A percentile compares a stretch with the other conserved stretches of the same genome.
phyloP scores from a whole-genome alignment of 2,888 invertebrate species.

The Lasioglossum lativentre region DNA sequence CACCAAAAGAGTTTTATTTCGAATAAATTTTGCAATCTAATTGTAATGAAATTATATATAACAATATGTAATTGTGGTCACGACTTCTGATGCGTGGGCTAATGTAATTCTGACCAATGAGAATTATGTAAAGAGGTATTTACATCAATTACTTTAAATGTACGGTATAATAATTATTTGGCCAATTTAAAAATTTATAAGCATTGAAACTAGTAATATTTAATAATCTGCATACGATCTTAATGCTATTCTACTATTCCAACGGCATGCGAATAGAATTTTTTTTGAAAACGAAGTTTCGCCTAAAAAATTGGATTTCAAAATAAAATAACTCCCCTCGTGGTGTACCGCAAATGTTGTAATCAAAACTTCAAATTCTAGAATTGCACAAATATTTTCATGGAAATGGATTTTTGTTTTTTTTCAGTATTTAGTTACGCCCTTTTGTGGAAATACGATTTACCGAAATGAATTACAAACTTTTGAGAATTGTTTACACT shows the following conservation, averaged over 20 bases:
- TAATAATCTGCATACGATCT: background rate
- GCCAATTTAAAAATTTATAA: too few species aligned
- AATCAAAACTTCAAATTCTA: background rate
- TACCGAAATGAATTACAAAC: background rate
- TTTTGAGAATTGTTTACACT: background rate
- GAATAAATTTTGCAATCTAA: too few species aligned
- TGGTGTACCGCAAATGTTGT: background rate
- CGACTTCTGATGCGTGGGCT: too few species aligned
- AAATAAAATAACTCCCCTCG: background rate
- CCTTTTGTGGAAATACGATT: background rate
- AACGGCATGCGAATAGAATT: background rate
- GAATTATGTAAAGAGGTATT: too few species aligned
- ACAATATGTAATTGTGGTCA: too few species aligned
- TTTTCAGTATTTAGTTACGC: background rate
- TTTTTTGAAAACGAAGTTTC: background rate
- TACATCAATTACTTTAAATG: too few species aligned
- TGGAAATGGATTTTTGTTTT: background rate
- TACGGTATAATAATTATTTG: too few species aligned
- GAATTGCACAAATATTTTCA: background rate
- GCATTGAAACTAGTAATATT: background rate
- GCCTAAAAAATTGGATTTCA: background rate
- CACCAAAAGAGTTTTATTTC: too few species aligned
- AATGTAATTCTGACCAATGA: too few species aligned
- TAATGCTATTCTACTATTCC: background rate
- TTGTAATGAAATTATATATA: too few species aligned